These are phyloP conservation scores for Holothuria scabra DNA, from an alignment of 53 echinoderm and acorn worm species.

Conservation along the genomic window DNA sequence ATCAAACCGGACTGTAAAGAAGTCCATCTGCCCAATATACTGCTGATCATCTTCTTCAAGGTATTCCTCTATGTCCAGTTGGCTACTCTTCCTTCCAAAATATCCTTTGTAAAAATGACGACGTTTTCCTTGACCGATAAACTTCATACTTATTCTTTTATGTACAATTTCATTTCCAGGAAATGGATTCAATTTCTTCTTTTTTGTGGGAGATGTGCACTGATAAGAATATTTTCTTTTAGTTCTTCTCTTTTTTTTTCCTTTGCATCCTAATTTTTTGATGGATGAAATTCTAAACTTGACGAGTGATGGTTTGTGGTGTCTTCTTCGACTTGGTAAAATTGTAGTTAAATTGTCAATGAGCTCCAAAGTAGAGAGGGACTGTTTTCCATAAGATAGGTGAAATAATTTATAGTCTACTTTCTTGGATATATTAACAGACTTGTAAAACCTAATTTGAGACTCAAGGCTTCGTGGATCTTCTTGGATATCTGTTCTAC, in stretches of 20 bases:
- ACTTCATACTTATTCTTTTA: slow-evolving; percentile 26
- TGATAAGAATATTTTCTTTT: slow-evolving; percentile 20
- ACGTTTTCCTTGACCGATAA: neutral
- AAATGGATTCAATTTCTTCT: slow-evolving; percentile 12
- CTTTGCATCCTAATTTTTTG: neutral
- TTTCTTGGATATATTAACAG: slow-evolving; percentile 37
- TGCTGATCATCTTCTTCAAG: neutral
- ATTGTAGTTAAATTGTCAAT: neutral
- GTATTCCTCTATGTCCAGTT: neutral
- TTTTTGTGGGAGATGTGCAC: neutral
- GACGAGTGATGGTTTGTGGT: too few species aligned
- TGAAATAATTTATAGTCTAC: slow-evolving; percentile 34
- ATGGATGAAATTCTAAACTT: neutral
- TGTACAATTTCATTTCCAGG: slow-evolving; percentile 47
- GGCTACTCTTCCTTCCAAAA: neutral
- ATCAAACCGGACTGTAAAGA: neutral
- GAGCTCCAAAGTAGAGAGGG: neutral
- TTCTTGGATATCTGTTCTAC: neutral
- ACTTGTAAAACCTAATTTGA: slow-evolving; percentile 47
- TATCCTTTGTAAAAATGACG: neutral
- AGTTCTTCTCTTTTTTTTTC: slow-evolving; percentile 11
- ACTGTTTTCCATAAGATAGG: slow-evolving; percentile 19
- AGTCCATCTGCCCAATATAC: neutral
- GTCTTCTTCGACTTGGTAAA: neutral
- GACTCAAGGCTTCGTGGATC: slow-evolving; percentile 39